A percentile compares a stretch with the other conserved stretches of the same genome.
These are phyloP conservation scores for Oenanthe melanoleuca DNA, from an alignment of 2,113 vertebrate genomes.

Conservation along the genomic window DNA sequence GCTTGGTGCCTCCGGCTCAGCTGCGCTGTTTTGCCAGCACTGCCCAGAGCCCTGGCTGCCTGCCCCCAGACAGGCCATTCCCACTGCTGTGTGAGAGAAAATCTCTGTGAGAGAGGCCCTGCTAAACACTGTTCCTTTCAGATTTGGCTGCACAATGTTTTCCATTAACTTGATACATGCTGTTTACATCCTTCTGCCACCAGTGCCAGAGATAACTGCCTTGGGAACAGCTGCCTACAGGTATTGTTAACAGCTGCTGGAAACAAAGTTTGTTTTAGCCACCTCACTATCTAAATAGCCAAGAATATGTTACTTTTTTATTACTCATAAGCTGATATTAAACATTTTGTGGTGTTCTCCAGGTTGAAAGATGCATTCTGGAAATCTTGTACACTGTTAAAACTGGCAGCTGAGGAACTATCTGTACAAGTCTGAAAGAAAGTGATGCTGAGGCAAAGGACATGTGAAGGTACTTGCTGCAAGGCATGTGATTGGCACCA, in stretches of 20 bases:
- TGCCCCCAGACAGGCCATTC: neutral
- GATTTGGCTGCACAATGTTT: slow-evolving; percentile 26
- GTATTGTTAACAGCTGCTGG: slow-evolving; percentile 60
- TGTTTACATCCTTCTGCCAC: slow-evolving; percentile 43
- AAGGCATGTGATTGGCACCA: rapidly evolving
- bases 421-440: neutral
- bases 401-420: neutral
- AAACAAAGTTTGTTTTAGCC: slow-evolving; percentile 60
- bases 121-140: neutral
- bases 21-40: rapidly evolving
- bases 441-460: neutral
- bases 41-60: neutral
- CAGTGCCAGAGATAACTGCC: slow-evolving; percentile 53
- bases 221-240: slow-evolving; percentile 56
- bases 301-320: slow-evolving; percentile 8
- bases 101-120: neutral
- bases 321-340: neutral
- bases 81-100: neutral
- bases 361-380: neutral
- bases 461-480: neutral
- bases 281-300: slow-evolving; percentile 50
- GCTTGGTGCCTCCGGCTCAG: neutral
- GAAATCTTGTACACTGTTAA: neutral
- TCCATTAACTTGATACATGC: slow-evolving; percentile 49
- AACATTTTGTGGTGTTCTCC: neutral